Conservation (phyloP, 2,888 invertebrate species). For the Stenchaetothrips biformis region DNA sequence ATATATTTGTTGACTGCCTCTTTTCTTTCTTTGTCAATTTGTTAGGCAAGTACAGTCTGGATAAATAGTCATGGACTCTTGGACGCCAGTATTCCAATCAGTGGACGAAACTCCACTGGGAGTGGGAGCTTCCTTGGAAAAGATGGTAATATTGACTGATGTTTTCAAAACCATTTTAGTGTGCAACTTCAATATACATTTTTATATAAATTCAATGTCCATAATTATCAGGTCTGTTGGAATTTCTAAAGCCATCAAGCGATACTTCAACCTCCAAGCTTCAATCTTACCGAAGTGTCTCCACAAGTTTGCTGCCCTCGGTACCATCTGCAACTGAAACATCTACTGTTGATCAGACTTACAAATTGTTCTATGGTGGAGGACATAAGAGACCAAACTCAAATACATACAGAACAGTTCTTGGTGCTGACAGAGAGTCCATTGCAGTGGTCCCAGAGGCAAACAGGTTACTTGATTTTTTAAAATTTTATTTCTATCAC, state of each 20-base stretch:
- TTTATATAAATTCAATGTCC: not conserved
- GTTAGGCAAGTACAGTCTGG: slow-evolving; percentile 52
- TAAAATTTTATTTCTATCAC: not conserved
- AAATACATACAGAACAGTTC: slow-evolving; percentile 44
- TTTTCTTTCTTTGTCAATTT: not conserved
- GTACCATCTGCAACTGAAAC: not conserved
- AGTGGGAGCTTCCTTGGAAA: slow-evolving; percentile 49
- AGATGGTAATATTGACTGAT: slow-evolving; percentile 40
- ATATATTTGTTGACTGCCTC: not conserved
- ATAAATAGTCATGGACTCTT: slow-evolving; percentile 52
- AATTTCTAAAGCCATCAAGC: not conserved
- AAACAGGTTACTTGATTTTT: slow-evolving; percentile 35
- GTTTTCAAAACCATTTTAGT: no score
- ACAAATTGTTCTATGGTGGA: slow-evolving; percentile 50
- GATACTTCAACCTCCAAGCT: not conserved
- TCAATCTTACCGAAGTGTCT: not conserved
- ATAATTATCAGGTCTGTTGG: not conserved
- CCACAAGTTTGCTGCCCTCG: not conserved
- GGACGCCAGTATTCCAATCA: slow-evolving; percentile 50
- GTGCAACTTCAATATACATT: not conserved
- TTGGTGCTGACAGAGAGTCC: slow-evolving; percentile 36
- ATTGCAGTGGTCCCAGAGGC: slow-evolving; percentile 37
- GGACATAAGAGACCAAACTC: slow-evolving; percentile 49
- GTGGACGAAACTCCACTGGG: slow-evolving; percentile 51
- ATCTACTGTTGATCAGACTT: slow-evolving; percentile 42